Base-by-base conservation (phyloP, 2,797 vertebrate species). In the Spinibarbus caldwelli region DNA sequence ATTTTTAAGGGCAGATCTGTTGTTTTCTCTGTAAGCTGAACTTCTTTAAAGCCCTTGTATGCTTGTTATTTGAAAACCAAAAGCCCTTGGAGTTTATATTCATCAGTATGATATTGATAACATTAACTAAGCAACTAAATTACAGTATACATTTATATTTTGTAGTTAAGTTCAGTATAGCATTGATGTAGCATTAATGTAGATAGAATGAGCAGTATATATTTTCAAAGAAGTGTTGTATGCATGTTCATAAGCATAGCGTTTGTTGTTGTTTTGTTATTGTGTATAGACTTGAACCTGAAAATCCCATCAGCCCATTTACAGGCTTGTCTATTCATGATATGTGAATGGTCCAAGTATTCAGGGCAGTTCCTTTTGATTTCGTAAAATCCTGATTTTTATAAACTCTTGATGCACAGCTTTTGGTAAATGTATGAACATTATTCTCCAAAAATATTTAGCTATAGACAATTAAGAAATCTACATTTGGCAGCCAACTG, bases 41-140 rank as follows among this genome's bases (percentile, higher is more conserved):
- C 93, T 91, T 93, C 86, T 92, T 92, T 91, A 93, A 95, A 95
- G 94, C 95, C 95, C 94, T 95, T 95, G 91, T 94, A 92, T 92
- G 92, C 92, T 92, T 92, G 91, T 93, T 89, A 89, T 93, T 93
- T 91, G 93, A 93, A 95, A 94, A 94, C 93, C 91, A 93, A 95
- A 94, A 94, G 93, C 94, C 94, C 93, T 95, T 94, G 75, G 73
- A 86, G 78, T 82, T 82, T 78, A 78, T 34, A 85, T 17, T 71
- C 43, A 71, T 78, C 49, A 78, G 49, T 78, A 70, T 77, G 36
- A 31, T 84, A 77, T 29, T 76, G n/a, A 80, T 84, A 68, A 88
- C 76, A 80, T 68, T 77, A 73, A 79, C 83, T 81, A 75, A 86
- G 82, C 68, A 86, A 81, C 87, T 88, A 87, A 87, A 84, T 43